Base-by-base conservation (phyloP, 2,888 invertebrate species). In the Stenurella melanura region DNA sequence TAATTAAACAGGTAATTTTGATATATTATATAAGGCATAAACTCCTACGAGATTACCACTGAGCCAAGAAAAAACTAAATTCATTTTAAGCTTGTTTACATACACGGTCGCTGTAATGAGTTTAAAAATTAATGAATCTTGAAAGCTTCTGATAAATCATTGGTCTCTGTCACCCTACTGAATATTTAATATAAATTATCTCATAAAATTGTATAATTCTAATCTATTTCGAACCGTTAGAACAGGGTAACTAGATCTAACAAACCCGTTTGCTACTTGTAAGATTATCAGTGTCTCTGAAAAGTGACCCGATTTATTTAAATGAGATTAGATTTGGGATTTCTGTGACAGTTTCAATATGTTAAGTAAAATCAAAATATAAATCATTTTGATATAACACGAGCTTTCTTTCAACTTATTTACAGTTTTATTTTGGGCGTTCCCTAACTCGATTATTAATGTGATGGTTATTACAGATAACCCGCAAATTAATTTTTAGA, bases 181-280 rank as follows among this genome's bases (percentile, higher is more conserved):
- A 12, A 50, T 50, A 50, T 50, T n/a, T n/a, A 50, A 15, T 50
- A n/a, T n/a, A 12, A 4, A n/a, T n/a, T 50, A 50, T 50, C 50
- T 12, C n/a, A 50, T 50, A 50, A 50, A 50, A 50, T 50, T 17
- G n/a, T 50, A 50, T 50, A 50, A 50, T 50, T 50, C n/a, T 50
- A 50, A 50, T 50, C 50, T n/a, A 50, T 17, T n/a, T 15, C n/a
- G 1, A n/a, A 50, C 50, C 50, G n/a, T 50, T 50, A 50, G 12
- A n/a, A 50, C 50, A 50, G 50, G 50, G 50, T 50, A n/a, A 50
- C 50, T 50, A 50, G n/a, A 50, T 50, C 50, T 50, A 7, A 12
- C 0, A 50, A 50, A 50, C 50, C 50, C 15, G 50, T 50, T 50
- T 50, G n/a, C 50, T 50, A 4, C 50, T 50, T 50, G 50, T 50